Evolutionary conservation across 2,888 invertebrate species (phyloP).

Genomic region (Apamea epomidion): DNA sequence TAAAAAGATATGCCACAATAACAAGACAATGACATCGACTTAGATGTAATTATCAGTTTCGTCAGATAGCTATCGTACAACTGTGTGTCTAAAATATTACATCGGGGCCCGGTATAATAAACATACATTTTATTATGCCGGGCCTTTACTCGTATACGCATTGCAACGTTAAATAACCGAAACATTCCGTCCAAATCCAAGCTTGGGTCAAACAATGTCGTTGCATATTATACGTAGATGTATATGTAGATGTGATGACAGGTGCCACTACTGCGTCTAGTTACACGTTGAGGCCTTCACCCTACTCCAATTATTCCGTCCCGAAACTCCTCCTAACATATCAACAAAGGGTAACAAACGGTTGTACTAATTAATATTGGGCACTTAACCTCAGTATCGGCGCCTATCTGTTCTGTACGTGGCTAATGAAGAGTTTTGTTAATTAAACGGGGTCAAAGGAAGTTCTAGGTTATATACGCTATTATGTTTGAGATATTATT

Average conservation of each 20-base stretch:
- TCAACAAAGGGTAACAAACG: slow-evolving; percentile 61
- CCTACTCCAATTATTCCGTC: slow-evolving; percentile 58
- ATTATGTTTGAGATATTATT: background rate
- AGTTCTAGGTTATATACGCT: background rate
- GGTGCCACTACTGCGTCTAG: slow-evolving; percentile 44
- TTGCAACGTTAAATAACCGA: background rate
- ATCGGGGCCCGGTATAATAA: background rate
- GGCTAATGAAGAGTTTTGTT: slow-evolving; percentile 59
- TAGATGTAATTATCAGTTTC: background rate
- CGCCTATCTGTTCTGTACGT: slow-evolving; percentile 49
- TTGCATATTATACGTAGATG: background rate
- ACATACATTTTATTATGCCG: background rate
- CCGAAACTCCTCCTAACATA: slow-evolving; percentile 50
- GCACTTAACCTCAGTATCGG: slow-evolving; percentile 58
- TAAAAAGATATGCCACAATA: background rate
- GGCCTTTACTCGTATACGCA: background rate
- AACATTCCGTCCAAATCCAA: background rate
- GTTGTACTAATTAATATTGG: slow-evolving; percentile 61
- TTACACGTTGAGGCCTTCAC: slow-evolving; percentile 41
- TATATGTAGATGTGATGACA: slow-evolving; percentile 34
- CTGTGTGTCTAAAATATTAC: background rate
- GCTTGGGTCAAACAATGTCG: background rate
- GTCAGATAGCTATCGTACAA: background rate
- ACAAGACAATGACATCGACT: background rate
- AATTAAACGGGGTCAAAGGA: slow-evolving; percentile 48